A percentile compares a stretch with the other conserved stretches of the same genome.
Conservation (phyloP, 2,797 vertebrate genomes). For the Oreonectes daqikongensis region DNA sequence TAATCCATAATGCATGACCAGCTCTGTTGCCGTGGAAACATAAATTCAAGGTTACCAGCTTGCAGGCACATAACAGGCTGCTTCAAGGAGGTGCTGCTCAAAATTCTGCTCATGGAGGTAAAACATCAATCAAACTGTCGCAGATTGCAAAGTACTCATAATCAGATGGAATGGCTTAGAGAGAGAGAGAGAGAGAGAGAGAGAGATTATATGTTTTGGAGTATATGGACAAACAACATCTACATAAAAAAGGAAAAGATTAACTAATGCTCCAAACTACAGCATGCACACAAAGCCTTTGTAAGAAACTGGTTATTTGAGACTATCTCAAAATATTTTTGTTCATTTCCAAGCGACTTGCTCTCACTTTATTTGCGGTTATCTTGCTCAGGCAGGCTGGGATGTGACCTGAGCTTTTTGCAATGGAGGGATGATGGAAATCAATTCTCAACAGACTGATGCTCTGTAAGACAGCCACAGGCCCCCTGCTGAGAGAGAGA, state of each 20-base stretch:
- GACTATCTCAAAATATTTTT: constrained; percentile 22
- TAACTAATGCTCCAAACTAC: background rate
- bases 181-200: constrained; percentile 65
- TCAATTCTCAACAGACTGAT: constrained; percentile 63
- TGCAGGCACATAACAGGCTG: constrained; percentile 87
- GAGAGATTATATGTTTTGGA: constrained; percentile 44
- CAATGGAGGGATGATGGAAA: constrained; percentile 59
- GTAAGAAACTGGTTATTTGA: constrained; percentile 55
- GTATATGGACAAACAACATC: constrained; percentile 72
- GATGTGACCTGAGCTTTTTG: constrained; percentile 61
- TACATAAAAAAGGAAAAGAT: constrained; percentile 31
- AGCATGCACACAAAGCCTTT: constrained; percentile 35
- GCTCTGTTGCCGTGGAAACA: constrained; percentile 88
- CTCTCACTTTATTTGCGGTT: constrained; percentile 61
- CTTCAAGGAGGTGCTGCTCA: constrained; percentile 82
- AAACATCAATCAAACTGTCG: constrained; percentile 87
- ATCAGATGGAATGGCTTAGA: constrained; percentile 82
- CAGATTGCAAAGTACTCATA: constrained; percentile 82
- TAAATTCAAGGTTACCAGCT: constrained; percentile 94
- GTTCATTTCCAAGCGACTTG: constrained; percentile 57
- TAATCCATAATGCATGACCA: constrained; percentile 96
- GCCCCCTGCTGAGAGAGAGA: constrained; percentile 52
- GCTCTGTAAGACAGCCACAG: constrained; percentile 49
- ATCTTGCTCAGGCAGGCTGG: constrained; percentile 62
- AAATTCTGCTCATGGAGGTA: constrained; percentile 87